Base-by-base conservation (phyloP, 2,797 vertebrate genomes). In the Margarornis squamiger region DNA sequence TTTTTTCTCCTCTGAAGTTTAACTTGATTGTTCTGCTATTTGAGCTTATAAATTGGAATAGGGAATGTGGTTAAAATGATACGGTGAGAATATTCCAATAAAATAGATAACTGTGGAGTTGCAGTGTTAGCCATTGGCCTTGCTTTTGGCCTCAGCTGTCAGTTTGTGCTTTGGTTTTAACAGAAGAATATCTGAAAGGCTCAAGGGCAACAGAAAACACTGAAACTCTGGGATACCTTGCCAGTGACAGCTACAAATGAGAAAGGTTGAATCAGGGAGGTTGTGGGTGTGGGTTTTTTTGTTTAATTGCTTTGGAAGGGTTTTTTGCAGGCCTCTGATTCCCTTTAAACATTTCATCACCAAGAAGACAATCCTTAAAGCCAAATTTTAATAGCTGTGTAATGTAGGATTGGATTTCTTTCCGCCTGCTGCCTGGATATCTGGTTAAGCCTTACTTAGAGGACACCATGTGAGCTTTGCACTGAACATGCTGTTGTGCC, bases 131-230 rank as follows among this genome's bases (percentile, higher is more conserved):
- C 29, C 8, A 2, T 10, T 57, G 48, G 38, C 48, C 61, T 87
- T 87, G 63, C 8, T 72, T 51, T 51, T 51, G 49, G 49, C 49
- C 49, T 51, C 30, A 68, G 46, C 58, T 75, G 30, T 87, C 41
- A 11, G 11, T 66, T 73, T 58, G 43, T 86, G 45, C 61, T 86
- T 92, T 72, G 55, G 34, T 63, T 88, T n/a, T 65, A 73, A 43
- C 10, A 41, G 7, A 18, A 30, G n/a, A 55, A 11, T 45, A 39
- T 83, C 30, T 81, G 14, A 38, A 68, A 75, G n/a, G 29, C n/a
- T 88, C 30, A 51, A 32, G 36, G 21, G 8, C 67, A 62, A 46
- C 13, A 61, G 51, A 70, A 72, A 62, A 20, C 24, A 14, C 41
- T 17, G 26, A 46, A 63, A 18, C 30, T 67, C 49, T 67, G 34